Conservation (phyloP, 2,113 vertebrate genomes). For the Tragelaphus strepsiceros region DNA sequence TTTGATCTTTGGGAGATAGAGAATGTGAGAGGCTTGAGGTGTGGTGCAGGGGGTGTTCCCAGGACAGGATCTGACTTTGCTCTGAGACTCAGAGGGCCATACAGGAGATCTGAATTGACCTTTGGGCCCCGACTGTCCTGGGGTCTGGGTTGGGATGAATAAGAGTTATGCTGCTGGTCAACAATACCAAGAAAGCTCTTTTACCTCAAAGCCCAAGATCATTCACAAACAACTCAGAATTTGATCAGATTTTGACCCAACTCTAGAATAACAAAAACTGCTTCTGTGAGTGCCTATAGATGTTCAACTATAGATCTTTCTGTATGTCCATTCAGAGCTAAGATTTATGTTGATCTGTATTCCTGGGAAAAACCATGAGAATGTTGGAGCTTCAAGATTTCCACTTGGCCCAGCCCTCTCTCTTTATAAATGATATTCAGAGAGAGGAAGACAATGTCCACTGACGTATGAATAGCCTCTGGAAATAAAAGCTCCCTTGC, state of each 20-base stretch:
- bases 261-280: neutral
- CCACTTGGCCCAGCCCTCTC: neutral
- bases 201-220: neutral
- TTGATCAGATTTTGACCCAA: neutral
- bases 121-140: accelerated
- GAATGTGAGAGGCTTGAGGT: neutral
- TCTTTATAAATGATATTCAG: neutral
- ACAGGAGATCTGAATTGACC: neutral
- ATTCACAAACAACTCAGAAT: neutral
- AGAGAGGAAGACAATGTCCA: neutral
- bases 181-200: neutral
- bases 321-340: neutral
- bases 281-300: neutral
- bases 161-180: accelerated
- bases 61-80: neutral
- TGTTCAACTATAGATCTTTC: neutral
- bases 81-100: too few relatives aligned
- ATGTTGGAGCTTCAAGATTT: neutral
- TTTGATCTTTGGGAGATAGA: neutral
- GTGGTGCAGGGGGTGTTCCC: accelerated
- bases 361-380: neutral
- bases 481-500: neutral
- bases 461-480: neutral
- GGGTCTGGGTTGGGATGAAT: accelerated
- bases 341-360: neutral